Evolutionary conservation across 2,113 vertebrate genomes (phyloP).

Genomic region (Ursus arctos): DNA sequence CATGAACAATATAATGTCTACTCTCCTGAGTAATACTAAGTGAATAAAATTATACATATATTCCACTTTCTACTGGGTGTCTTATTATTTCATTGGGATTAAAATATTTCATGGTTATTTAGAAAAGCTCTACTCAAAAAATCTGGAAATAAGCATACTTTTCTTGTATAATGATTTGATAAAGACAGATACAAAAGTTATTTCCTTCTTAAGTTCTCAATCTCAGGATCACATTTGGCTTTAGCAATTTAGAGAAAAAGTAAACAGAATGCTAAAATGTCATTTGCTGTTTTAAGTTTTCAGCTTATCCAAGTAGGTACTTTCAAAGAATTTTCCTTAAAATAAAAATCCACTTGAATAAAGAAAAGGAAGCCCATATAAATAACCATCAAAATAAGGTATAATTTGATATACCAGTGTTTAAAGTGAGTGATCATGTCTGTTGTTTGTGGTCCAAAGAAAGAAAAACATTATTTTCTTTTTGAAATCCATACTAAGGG

Average conservation of each 20-base stretch:
- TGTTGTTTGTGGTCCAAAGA: neutral
- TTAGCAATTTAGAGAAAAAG: neutral
- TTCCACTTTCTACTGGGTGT: neutral
- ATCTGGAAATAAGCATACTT: neutral
- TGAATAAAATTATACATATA: neutral
- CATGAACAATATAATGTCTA: neutral
- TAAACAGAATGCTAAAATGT: neutral
- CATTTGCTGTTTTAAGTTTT: neutral
- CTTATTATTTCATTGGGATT: neutral
- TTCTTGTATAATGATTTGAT: neutral
- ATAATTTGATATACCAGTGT: neutral
- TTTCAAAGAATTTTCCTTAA: neutral
- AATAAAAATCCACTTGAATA: neutral
- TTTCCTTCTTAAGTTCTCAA: constrained; percentile 36
- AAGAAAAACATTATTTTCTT: neutral
- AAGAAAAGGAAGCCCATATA: neutral
- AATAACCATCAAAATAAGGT: neutral
- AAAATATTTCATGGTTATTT: neutral
- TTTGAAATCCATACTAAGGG: neutral
- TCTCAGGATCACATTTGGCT: neutral
- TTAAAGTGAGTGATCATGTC: neutral
- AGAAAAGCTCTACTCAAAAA: neutral
- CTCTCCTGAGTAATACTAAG: neutral
- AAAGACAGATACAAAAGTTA: neutral
- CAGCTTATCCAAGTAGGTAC: neutral